Evolutionary conservation across 2,113 vertebrate species (phyloP).

Genomic region (Syngnathus typhle): DNA sequence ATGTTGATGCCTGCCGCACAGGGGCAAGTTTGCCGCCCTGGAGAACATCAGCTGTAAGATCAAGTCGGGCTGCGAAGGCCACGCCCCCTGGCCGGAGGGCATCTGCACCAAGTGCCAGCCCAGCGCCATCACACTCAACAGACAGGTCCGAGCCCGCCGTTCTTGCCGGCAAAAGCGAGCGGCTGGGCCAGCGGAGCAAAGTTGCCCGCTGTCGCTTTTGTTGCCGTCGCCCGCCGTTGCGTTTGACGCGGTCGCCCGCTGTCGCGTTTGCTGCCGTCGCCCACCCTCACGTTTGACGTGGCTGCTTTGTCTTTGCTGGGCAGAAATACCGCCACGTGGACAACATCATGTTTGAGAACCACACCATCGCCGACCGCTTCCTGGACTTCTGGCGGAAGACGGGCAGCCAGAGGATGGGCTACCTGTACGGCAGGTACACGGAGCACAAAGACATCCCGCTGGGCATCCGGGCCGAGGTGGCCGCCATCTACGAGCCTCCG

Average conservation of each 20-base stretch:
- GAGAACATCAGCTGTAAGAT: constrained; percentile 99
- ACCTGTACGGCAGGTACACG: constrained; percentile 88
- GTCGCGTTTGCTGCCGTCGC: too few species aligned
- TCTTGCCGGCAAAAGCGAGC: too few species aligned
- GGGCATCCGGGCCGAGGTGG: constrained; percentile 91
- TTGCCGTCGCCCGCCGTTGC: too few species aligned
- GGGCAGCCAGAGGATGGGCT: constrained; percentile 90
- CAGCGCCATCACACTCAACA: constrained; percentile 93
- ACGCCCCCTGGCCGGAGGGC: constrained; percentile 94
- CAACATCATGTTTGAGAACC: constrained; percentile 99
- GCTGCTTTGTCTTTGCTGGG: constrained; percentile 5
- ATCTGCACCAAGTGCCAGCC: constrained; percentile 99
- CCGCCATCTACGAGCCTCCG: constrained; percentile 94
- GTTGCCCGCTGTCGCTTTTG: too few species aligned
- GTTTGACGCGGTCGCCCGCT: too few species aligned
- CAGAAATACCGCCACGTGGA: constrained; percentile 99
- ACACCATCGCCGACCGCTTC: constrained; percentile 96
- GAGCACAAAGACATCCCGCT: constrained; percentile 98
- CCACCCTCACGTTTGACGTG: too few species aligned
- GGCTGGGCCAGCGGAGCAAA: too few species aligned
- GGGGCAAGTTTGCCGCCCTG: constrained; percentile 95
- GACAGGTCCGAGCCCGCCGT: constrained; percentile 67
- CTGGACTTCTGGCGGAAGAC: constrained; percentile 99
- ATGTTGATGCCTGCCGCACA: constrained; percentile 33
- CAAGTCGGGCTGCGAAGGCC: constrained; percentile 94